Evolutionary conservation across 2,888 invertebrate species (phyloP).

Genomic region (Agriopis leucophaearia): DNA sequence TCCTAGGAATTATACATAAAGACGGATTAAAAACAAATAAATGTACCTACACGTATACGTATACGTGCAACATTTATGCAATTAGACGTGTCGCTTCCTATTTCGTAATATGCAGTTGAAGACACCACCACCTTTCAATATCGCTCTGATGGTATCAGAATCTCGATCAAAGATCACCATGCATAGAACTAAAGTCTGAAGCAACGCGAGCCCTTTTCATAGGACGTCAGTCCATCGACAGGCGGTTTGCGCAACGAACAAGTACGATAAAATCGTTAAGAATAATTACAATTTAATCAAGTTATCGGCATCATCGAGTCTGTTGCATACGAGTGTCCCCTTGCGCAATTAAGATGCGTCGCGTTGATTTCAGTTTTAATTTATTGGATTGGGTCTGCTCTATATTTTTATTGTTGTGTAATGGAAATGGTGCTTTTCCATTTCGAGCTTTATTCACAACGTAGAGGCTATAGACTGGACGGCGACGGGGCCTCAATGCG

Average conservation of each 20-base stretch:
- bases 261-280: slow-evolving; percentile 48
- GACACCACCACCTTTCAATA: slow-evolving; percentile 21
- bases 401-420: slow-evolving; percentile 24
- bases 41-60: no score
- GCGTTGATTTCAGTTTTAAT: slow-evolving; percentile 56
- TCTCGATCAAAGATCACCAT: slow-evolving; percentile 28
- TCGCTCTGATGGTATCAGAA: slow-evolving; percentile 29
- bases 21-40: no score
- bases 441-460: background rate
- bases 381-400: slow-evolving; percentile 34
- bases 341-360: slow-evolving; percentile 72
- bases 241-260: slow-evolving; percentile 45
- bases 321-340: slow-evolving; percentile 61
- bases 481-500: background rate
- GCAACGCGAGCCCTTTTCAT: slow-evolving; percentile 41
- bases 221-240: slow-evolving; percentile 30
- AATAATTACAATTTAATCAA: slow-evolving; percentile 51
- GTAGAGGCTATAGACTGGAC: background rate
- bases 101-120: slow-evolving; percentile 21
- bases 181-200: slow-evolving; percentile 29
- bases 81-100: background rate
- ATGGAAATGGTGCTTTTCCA: background rate
- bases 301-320: slow-evolving; percentile 50
- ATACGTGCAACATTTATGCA: background rate
- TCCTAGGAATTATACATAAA: background rate